Evolutionary conservation across 2,797 vertebrate species (phyloP), one percentile per base, ranked within the genome.

Genomic region (Tangara arthus): DNA sequence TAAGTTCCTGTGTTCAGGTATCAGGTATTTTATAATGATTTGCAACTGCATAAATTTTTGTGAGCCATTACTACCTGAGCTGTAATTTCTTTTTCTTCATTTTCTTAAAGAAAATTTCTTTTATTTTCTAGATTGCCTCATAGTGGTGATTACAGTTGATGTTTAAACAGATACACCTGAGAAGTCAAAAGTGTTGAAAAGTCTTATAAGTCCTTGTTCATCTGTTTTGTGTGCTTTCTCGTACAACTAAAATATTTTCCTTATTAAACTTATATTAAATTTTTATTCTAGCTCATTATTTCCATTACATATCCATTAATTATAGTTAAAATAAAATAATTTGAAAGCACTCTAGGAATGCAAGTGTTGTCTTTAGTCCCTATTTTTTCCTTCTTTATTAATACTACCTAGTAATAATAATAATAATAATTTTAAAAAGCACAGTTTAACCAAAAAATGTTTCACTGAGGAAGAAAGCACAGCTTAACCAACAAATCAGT

Each of bases 301-400:
- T 91, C 47, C 49, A 75, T 97, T 96, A 83, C 32, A 81, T 90
- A 87, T 69, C 52, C 69, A 96, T 96, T 97, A 97, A 94, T 96
- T 97, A 94, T 49, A 92, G 30, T 93, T 96, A 96, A 97, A 97
- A 96, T 83, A 92, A 96, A 97, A 96, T 91, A 24, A 96, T 61
- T 72, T 69, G 70, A 88, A 96, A 95, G 47, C 60, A 94, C 55
- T 94, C 78, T 82, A 92, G 68, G 50, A 91, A 55, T 71, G 63
- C 86, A 93, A 95, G 26, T 73, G 9, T 69, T 82, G 28, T 89
- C 91, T 93, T 95, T 86, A 90, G 69, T 63, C 63, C 44, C 53
- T 82, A 52, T 91, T 94, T 96, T 93, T 92, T 42, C 24, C 18
- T 68, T 81, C 46, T 70, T 41, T 87, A 76, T 70, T 93, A 64